phyloP scores from a whole-genome alignment of 2,888 invertebrate genomes.

The Troilus luridus region DNA sequence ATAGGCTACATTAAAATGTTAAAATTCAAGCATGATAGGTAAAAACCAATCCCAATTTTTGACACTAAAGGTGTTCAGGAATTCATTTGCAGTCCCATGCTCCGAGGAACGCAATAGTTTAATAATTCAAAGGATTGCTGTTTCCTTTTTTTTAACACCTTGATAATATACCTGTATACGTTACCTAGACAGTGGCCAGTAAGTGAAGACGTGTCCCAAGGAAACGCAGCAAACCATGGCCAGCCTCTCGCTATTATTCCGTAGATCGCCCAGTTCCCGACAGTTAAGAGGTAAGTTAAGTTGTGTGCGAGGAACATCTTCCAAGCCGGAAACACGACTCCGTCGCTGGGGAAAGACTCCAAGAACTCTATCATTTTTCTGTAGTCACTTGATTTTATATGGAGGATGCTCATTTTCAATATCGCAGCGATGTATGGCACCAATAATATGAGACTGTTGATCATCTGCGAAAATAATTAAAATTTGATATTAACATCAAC shows the following conservation, averaged over 20 bases:
- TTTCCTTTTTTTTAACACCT: too few relatives aligned
- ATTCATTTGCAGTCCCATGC: too few relatives aligned
- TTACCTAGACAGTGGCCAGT: neutral
- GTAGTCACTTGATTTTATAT: neutral
- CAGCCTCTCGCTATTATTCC: neutral
- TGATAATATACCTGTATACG: neutral
- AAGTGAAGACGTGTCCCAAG: neutral
- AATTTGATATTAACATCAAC: too few relatives aligned
- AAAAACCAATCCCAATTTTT: too few relatives aligned
- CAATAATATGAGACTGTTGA: neutral
- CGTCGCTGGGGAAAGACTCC: neutral
- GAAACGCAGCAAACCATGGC: conserved; percentile 17
- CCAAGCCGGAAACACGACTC: neutral
- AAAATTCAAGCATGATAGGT: too few relatives aligned
- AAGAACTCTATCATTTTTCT: neutral
- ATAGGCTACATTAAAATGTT: too few relatives aligned
- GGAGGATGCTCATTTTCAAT: neutral
- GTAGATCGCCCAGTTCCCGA: neutral
- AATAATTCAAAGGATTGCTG: too few relatives aligned
- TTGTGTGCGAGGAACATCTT: neutral
- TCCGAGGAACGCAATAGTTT: too few relatives aligned
- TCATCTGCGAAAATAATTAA: neutral
- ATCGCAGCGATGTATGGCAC: neutral
- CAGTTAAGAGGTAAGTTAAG: neutral
- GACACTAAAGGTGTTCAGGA: too few relatives aligned